These are phyloP conservation scores for Galaxias olidus DNA, from an alignment of 2,797 vertebrate genomes.

Conservation along the genomic window DNA sequence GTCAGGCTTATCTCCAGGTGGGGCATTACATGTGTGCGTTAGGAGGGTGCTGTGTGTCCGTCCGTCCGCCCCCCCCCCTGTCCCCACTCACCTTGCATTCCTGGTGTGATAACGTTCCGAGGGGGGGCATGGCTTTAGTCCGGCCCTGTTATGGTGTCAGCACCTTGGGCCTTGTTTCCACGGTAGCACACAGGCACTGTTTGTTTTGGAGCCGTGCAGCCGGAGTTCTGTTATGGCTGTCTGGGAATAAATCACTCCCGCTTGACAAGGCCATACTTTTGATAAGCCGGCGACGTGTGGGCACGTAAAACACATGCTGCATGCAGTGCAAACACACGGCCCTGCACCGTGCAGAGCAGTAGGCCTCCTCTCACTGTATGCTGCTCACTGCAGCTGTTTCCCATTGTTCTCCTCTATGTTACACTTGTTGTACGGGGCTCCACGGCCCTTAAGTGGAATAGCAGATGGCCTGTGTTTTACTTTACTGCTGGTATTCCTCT, in stretches of 20 bases:
- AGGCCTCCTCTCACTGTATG: neutral
- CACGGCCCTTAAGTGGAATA: neutral
- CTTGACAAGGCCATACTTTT: conserved; percentile 25
- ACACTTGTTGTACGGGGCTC: neutral
- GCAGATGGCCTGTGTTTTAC: neutral
- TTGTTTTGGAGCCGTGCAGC: conserved; percentile 48
- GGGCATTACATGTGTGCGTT: neutral
- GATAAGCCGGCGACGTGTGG: conserved; percentile 27
- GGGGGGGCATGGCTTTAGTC: neutral
- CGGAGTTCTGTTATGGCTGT: conserved; percentile 24
- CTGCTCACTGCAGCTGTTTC: too few relatives aligned
- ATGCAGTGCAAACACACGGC: conserved; percentile 35
- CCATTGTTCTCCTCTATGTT: neutral
- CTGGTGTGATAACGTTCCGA: conserved; percentile 6
- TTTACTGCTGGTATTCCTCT: neutral
- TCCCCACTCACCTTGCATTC: conserved; percentile 3
- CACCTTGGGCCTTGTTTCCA: conserved; percentile 12
- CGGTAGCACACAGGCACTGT: conserved; percentile 22
- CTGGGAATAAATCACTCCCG: conserved; percentile 46
- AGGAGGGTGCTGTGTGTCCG: neutral
- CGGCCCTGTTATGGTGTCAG: neutral
- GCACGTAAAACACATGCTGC: conserved; percentile 30
- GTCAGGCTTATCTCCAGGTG: conserved; percentile 7
- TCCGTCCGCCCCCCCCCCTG: too few relatives aligned
- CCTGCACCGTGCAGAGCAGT: conserved; percentile 15